Evolutionary conservation across 2,888 invertebrate species (phyloP), one percentile per base, ranked within the genome.

Genomic region (Microctonus aethiopoides): DNA sequence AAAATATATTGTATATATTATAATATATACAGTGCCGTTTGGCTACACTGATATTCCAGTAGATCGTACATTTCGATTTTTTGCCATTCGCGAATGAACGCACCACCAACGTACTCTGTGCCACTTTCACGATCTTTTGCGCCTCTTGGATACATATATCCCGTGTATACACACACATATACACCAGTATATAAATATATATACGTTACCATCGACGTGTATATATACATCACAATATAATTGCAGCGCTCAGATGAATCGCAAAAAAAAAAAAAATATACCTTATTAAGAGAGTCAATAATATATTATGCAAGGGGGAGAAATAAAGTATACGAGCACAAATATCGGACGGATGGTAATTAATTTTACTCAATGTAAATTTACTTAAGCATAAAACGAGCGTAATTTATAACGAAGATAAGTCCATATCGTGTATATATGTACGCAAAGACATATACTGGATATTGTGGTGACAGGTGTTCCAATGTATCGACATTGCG

Each of bases 121-220:
- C 76, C 76, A 76, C 76, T 76, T 76, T 76, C 76, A 75, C 76
- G 74, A 76, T 75, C 73, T 75, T 75, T 76, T n/a, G 73, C 73
- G 62, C 68, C 63, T 63, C 64, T 41, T 36, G 54, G 62, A 41
- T 56, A 51, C 52, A 63, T 57, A 54, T 39, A 22, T 41, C 36
- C 39, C 56, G 63, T 62, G 54, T 11, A 11, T n/a, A n/a, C n/a
- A n/a, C n/a, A n/a, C n/a, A n/a, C n/a, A n/a, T n/a, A n/a, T n/a
- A n/a, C n/a, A n/a, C n/a, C n/a, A n/a, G n/a, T n/a, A n/a, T n/a
- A n/a, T n/a, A n/a, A n/a, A n/a, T n/a, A n/a, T n/a, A n/a, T 7
- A 29, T 57, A 57, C 57, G 29, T 57, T 57, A n/a, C 29, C 51
- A 51, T 60, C 57, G 57, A 26, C 16, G 59, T 46, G 29, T 54